Evolutionary conservation across 2,113 vertebrate species (phyloP).

Genomic region (Rhinoderma darwinii): DNA sequence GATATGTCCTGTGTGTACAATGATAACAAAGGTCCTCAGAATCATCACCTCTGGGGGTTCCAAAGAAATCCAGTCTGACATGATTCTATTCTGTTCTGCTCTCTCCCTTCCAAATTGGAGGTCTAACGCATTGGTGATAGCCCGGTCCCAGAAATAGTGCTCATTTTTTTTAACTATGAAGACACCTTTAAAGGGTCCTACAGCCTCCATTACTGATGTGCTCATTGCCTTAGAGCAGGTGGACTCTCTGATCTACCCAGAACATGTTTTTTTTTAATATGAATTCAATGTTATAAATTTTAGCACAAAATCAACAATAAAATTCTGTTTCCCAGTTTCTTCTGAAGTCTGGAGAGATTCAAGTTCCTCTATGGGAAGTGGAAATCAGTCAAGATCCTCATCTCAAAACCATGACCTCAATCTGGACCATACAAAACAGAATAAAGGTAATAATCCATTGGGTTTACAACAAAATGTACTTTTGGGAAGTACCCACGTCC

Average conservation of each 20-base stretch:
- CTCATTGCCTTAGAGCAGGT: no score
- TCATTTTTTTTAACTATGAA: not conserved
- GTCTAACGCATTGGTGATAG: no score
- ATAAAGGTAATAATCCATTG: not conserved
- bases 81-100: no score
- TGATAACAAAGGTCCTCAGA: no score
- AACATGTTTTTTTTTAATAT: not conserved
- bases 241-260: no score
- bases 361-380: constrained; percentile 18
- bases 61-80: no score
- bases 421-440: no score
- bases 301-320: not conserved
- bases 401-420: not conserved
- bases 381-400: constrained; percentile 1
- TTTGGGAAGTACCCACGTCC: not conserved
- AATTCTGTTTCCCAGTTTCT: constrained; percentile 41
- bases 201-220: not conserved
- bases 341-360: constrained; percentile 19
- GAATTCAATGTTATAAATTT: not conserved
- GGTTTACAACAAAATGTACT: not conserved
- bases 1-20: no score
- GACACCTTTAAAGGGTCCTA: not conserved
- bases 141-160: not conserved
- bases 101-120: no score
- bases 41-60: no score